A percentile compares a stretch with the other conserved stretches of the same genome.
These are phyloP conservation scores for Microplitis deprimator DNA, from an alignment of 2,888 invertebrate genomes.

Conservation along the genomic window DNA sequence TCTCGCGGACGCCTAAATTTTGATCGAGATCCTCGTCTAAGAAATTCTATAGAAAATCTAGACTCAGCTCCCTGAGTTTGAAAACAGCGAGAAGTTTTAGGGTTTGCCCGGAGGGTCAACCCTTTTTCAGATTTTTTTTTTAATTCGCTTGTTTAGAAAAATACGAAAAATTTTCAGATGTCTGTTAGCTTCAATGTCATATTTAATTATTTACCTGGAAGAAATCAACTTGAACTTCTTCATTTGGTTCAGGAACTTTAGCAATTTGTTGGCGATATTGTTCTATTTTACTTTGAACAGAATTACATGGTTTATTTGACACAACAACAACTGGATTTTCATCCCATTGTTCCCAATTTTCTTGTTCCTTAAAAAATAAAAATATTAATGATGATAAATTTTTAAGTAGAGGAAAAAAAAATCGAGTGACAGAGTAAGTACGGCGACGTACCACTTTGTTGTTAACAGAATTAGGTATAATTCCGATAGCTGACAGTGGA, in stretches of 20 bases:
- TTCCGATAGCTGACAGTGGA: conserved; percentile 74
- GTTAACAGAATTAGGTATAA: conserved; percentile 69
- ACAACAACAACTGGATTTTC: conserved; percentile 72
- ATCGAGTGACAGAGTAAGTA: neutral
- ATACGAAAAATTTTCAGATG: too few relatives aligned
- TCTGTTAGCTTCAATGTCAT: neutral
- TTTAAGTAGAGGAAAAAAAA: too few relatives aligned
- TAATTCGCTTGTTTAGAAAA: too few relatives aligned
- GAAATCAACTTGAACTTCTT: conserved; percentile 74
- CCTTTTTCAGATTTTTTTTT: too few relatives aligned
- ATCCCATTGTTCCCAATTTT: conserved; percentile 78
- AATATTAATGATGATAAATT: neutral
- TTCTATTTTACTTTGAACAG: conserved; percentile 78
- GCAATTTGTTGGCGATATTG: conserved; percentile 75
- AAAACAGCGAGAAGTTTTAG: too few relatives aligned
- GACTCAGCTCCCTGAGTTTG: too few relatives aligned
- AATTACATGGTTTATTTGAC: conserved; percentile 67
- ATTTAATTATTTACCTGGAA: conserved; percentile 72
- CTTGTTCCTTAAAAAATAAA: conserved; percentile 60
- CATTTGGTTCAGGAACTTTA: conserved; percentile 67
- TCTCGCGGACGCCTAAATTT: too few relatives aligned
- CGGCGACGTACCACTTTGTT: conserved; percentile 46
- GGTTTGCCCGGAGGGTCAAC: too few relatives aligned
- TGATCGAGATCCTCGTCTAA: too few relatives aligned
- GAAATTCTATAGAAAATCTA: too few relatives aligned